These are phyloP conservation scores for Coregonus suidteri DNA, from an alignment of 2,797 vertebrate genomes.

Conservation along the genomic window DNA sequence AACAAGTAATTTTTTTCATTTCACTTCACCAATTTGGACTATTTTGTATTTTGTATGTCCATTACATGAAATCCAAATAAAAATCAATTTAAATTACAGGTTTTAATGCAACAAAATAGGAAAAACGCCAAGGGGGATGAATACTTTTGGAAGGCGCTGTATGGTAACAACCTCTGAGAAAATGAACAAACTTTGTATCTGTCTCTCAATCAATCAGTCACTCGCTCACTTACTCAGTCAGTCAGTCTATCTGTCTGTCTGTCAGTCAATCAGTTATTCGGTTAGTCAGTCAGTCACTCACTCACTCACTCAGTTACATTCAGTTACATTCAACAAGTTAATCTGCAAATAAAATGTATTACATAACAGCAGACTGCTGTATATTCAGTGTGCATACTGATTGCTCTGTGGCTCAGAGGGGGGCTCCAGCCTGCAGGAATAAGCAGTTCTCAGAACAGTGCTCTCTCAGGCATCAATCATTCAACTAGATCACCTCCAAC, in stretches of 20 bases:
- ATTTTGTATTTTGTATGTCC: too few relatives aligned
- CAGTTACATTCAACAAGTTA: background rate
- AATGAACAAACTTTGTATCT: too few relatives aligned
- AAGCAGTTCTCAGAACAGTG: background rate
- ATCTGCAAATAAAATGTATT: background rate
- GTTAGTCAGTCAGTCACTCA: background rate
- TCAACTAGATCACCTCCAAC: constrained; percentile 27
- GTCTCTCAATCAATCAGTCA: background rate
- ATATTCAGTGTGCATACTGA: background rate
- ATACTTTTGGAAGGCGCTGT: too few relatives aligned
- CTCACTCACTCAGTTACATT: background rate
- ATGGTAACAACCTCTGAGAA: too few relatives aligned
- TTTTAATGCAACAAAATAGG: too few relatives aligned
- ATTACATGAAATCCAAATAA: too few relatives aligned
- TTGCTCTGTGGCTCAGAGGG: background rate
- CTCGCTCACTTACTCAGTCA: background rate
- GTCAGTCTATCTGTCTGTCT: background rate
- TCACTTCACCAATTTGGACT: too few relatives aligned
- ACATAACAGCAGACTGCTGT: background rate
- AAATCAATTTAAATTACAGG: too few relatives aligned
- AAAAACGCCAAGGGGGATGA: too few relatives aligned
- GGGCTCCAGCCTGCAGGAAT: background rate
- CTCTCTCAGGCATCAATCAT: constrained; percentile 2
- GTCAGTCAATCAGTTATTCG: background rate
- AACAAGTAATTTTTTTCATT: too few relatives aligned